Percentiles rank a stretch among this genome's conserved stretches.
These are phyloP conservation scores for Cynopterus sphinx DNA, from an alignment of 2,797 vertebrate species.

Conservation along the genomic window DNA sequence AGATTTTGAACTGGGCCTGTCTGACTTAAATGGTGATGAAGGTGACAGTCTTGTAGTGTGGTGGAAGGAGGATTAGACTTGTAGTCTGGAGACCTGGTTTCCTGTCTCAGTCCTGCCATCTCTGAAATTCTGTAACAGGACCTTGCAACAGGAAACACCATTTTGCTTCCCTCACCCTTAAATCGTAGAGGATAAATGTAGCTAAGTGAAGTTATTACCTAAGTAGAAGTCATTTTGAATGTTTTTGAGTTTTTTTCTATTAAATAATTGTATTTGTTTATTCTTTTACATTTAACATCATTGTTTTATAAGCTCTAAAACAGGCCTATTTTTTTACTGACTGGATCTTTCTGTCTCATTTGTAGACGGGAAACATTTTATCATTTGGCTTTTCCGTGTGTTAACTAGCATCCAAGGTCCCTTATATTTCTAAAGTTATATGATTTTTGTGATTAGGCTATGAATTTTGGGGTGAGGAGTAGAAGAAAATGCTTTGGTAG, in stretches of 20 bases:
- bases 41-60: neutral
- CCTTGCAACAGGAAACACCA: neutral
- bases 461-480: neutral
- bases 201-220: neutral
- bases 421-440: neutral
- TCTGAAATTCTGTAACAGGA: neutral
- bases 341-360: neutral
- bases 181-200: neutral
- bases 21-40: neutral
- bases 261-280: neutral
- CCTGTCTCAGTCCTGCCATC: neutral
- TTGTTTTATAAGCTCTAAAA: neutral
- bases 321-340: neutral
- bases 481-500: neutral
- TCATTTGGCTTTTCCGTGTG: constrained; percentile 4
- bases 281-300: neutral
- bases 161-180: neutral
- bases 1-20: neutral
- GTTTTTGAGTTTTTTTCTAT: constrained; percentile 32
- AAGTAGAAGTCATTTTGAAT: neutral
- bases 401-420: neutral
- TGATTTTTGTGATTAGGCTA: neutral
- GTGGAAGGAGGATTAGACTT: neutral
- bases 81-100: neutral
- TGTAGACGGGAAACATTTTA: constrained; percentile 20